phyloP scores from a whole-genome alignment of 2,888 invertebrate genomes.

The Cerceris rybyensis region DNA sequence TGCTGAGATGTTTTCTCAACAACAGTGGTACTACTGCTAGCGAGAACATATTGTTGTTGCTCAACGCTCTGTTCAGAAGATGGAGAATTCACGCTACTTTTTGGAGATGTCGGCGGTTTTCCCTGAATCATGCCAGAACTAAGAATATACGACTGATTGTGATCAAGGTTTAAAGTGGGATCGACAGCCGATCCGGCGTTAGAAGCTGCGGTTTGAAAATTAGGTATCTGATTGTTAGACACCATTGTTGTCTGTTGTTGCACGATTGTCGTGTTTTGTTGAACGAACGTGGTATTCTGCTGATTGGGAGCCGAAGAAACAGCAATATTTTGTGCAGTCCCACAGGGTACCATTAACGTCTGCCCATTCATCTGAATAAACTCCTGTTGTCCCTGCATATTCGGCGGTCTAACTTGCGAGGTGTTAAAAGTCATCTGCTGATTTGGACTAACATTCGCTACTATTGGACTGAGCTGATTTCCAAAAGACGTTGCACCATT shows the following conservation, averaged over 20 bases:
- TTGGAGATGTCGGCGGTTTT: conserved; percentile 74
- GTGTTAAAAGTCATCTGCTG: conserved; percentile 86
- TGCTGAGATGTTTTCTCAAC: conserved; percentile 71
- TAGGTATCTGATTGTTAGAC: conserved; percentile 85
- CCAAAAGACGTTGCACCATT: conserved; percentile 87
- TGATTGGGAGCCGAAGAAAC: conserved; percentile 84
- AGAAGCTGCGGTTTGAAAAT: conserved; percentile 76
- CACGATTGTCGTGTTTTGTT: conserved; percentile 93
- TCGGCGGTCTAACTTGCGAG: conserved; percentile 81
- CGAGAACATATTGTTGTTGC: conserved; percentile 76
- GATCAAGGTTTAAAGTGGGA: conserved; percentile 84
- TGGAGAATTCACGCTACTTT: conserved; percentile 73
- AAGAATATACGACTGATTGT: conserved; percentile 82
- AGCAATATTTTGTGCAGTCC: conserved; percentile 83
- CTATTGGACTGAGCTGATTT: conserved; percentile 90
- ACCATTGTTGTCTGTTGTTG: conserved; percentile 92
- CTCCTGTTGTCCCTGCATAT: conserved; percentile 86
- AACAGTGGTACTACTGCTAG: conserved; percentile 69
- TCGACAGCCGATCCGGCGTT: conserved; percentile 71
- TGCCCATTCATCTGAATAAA: conserved; percentile 89
- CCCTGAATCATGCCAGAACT: conserved; percentile 78
- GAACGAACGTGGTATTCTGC: conserved; percentile 89
- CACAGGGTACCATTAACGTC: conserved; percentile 88
- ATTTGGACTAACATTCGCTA: conserved; percentile 88
- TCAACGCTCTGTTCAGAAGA: conserved; percentile 78